Evolutionary conservation across 2,797 vertebrate genomes (phyloP).

Genomic region (Lepus townsendii): DNA sequence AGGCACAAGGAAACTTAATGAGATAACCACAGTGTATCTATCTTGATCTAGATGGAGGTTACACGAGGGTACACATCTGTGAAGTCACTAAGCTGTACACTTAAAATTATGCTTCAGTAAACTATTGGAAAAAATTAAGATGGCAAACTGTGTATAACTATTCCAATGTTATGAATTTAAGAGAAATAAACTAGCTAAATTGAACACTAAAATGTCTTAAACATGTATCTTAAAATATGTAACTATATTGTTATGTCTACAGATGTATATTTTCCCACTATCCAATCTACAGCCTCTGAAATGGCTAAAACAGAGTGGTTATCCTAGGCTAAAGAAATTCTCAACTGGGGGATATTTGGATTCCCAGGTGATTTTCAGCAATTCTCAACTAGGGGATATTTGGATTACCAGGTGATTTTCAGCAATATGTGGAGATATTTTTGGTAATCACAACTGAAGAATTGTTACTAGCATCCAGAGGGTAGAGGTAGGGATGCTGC

Average conservation of each 20-base stretch:
- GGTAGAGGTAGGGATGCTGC: background rate
- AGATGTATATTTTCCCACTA: background rate
- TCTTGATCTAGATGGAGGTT: background rate
- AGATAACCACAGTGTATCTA: background rate
- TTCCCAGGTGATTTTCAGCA: background rate
- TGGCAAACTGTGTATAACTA: background rate
- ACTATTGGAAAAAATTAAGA: background rate
- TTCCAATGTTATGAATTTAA: background rate
- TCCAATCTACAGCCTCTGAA: background rate
- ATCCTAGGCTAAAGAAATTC: slow-evolving; percentile 20
- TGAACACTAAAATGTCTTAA: background rate
- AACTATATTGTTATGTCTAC: background rate
- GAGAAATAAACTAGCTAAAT: background rate
- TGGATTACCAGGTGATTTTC: background rate
- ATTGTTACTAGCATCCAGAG: background rate
- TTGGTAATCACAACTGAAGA: background rate
- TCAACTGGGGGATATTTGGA: background rate
- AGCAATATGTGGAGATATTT: background rate
- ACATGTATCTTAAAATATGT: slow-evolving; percentile 16
- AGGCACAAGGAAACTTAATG: background rate
- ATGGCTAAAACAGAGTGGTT: background rate
- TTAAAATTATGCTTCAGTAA: slow-evolving; percentile 16
- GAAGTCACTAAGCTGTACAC: background rate
- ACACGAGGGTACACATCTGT: background rate
- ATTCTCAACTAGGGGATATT: background rate